Evolutionary conservation across 2,797 vertebrate genomes (phyloP).

Genomic region (Coregonus sp.): DNA sequence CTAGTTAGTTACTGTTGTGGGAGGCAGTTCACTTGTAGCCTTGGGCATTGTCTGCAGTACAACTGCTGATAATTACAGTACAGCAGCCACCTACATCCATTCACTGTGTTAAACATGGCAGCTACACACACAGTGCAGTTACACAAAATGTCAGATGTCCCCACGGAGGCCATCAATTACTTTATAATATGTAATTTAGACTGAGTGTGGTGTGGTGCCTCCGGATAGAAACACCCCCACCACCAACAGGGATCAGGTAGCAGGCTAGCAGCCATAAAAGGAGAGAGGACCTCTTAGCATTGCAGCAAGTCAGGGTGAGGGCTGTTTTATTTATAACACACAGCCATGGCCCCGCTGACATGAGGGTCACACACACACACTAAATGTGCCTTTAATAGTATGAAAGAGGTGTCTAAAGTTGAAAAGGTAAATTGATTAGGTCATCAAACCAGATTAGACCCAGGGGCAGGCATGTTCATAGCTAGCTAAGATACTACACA

Average conservation of each 20-base stretch:
- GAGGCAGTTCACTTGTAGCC: neutral
- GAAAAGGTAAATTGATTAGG: too few species aligned
- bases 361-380: neutral
- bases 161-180: constrained; percentile 2
- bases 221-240: neutral
- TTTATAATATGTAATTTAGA: neutral
- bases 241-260: constrained; percentile 26
- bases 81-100: neutral
- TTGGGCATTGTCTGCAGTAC: neutral
- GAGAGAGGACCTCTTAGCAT: constrained; percentile 36
- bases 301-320: neutral
- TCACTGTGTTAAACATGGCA: neutral
- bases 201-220: neutral
- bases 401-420: too few species aligned
- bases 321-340: constrained; percentile 34
- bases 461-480: too few species aligned
- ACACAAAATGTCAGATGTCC: constrained; percentile 13
- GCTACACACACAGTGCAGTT: neutral
- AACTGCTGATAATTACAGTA: neutral
- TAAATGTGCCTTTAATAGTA: too few species aligned
- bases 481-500: neutral
- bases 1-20: neutral
- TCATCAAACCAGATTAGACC: too few species aligned
- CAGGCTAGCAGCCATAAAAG: constrained; percentile 33
- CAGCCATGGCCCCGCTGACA: constrained; percentile 4